Conservation (phyloP, 23 tunicate genomes). For the Corella eumyota region DNA sequence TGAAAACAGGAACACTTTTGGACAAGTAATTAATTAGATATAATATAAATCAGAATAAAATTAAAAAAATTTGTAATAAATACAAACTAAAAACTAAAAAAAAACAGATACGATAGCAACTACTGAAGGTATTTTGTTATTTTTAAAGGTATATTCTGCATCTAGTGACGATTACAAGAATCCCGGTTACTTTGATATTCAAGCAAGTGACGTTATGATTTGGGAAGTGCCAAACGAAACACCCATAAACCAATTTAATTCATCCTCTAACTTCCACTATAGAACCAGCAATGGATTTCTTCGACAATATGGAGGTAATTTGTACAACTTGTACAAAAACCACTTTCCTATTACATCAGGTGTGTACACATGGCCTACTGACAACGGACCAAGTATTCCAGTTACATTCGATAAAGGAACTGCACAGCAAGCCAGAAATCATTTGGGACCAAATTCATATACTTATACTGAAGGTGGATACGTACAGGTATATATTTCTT, state of each 20-base stretch:
- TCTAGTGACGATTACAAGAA: slow-evolving; percentile 49
- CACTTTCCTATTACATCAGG: slow-evolving; percentile 1
- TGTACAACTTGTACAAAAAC: slow-evolving; percentile 4
- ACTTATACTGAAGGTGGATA: slow-evolving; percentile 3
- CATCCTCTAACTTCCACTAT: slow-evolving; percentile 1
- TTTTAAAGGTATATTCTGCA: slow-evolving; percentile 15
- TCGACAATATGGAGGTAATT: slow-evolving; percentile 1
- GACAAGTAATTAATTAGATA: slow-evolving; percentile 17
- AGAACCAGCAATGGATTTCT: slow-evolving; percentile 4
- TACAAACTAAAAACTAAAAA: slow-evolving; percentile 19
- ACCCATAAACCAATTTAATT: slow-evolving; percentile 1
- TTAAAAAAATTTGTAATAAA: too few relatives aligned
- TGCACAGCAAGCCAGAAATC: background rate
- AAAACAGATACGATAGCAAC: too few relatives aligned
- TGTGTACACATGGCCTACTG: background rate
- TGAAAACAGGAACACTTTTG: slow-evolving; percentile 46
- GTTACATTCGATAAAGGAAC: slow-evolving; percentile 6
- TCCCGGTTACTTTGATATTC: slow-evolving; percentile 41
- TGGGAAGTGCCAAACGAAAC: slow-evolving; percentile 34
- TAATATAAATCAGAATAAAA: too few relatives aligned
- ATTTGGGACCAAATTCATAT: background rate
- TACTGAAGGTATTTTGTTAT: too few relatives aligned
- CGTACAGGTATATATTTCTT: slow-evolving; percentile 5
- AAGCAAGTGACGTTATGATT: slow-evolving; percentile 44
- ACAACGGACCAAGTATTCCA: slow-evolving; percentile 11